Evolutionary conservation across 2,797 vertebrate genomes (phyloP), one percentile per base, ranked within the genome.

Genomic region (Champsocephalus esox): DNA sequence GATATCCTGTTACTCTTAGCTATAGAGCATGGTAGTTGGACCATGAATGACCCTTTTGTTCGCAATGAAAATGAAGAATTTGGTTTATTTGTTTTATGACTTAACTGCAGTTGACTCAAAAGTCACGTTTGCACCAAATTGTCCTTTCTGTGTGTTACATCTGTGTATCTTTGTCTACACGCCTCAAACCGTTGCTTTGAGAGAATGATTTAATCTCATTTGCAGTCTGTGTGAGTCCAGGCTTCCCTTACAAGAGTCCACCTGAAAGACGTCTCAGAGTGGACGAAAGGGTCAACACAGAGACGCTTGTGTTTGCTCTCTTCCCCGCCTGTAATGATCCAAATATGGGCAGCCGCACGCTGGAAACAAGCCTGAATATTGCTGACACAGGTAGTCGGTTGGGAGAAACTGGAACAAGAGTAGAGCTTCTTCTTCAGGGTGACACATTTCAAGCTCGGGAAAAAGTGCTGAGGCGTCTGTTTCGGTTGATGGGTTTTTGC

Each of bases 191-290:
- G 3, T 57, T 12, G 5, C 51, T 46, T 41, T 8, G 11, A 41
- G 17, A 13, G 58, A 28, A 43, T 61, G 19, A 45, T 62, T 78
- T 73, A 64, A 64, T 77, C 77, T 85, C 77, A 83, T 84, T 86
- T 75, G 54, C 66, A 83, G 74, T 65, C 86, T 54, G 54, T 16
- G 68, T 41, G 77, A 77, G 85, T 34, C 56, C 77, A 72, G 67
- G 66, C 73, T 58, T 59, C 56, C 66, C 69, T 79, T 38, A 70
- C 78, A 81, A 55, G 75, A 58, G 65, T 80, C 66, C 62, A 83
- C 70, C 84, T 90, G 87, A 89, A 91, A 87, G 89, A 52, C 76
- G 70, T 86, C 86, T 89, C 85, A 88, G 76, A 89, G 77, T 4
- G 71, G 70, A 85, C 5, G 41, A 45, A 17, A 80, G 70, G 83